Percentiles rank a stretch among this genome's conserved stretches.
These are phyloP conservation scores for Trachelus iudaicus DNA, from an alignment of 2,888 invertebrate genomes.

Conservation along the genomic window DNA sequence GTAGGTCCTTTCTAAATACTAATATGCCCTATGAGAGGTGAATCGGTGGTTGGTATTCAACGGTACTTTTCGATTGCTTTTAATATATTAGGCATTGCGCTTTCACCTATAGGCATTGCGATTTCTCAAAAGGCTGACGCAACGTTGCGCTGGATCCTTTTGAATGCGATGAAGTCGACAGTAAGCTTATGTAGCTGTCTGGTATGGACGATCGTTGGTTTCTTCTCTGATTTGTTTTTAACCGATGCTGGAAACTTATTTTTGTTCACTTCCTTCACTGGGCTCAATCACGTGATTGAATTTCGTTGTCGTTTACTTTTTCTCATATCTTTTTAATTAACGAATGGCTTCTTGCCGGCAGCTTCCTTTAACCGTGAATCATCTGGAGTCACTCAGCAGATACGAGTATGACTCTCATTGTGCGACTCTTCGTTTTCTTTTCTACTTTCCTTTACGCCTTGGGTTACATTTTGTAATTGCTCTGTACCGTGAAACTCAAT, in stretches of 20 bases:
- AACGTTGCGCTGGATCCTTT: neutral
- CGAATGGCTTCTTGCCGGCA: neutral
- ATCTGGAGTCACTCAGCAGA: neutral
- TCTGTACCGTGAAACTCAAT: conserved; percentile 1
- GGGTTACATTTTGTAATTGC: conserved; percentile 6
- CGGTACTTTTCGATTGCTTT: neutral
- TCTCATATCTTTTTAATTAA: neutral
- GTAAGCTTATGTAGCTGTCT: neutral
- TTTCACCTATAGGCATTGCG: neutral
- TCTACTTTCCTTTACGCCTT: conserved; percentile 5
- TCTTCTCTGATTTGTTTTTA: neutral
- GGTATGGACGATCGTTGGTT: neutral
- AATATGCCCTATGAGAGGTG: neutral
- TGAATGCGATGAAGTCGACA: neutral
- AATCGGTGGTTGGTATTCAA: neutral
- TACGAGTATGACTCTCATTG: neutral
- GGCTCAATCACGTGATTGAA: neutral
- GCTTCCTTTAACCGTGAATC: neutral
- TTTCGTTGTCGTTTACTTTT: neutral
- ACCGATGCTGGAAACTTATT: neutral
- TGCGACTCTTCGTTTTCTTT: conserved; percentile 1
- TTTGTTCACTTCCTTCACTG: neutral
- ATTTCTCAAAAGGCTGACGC: neutral
- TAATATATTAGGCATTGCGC: neutral
- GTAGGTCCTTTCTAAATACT: neutral